Base-by-base conservation (phyloP, 2,797 vertebrate species). In the Rhinella marina region DNA sequence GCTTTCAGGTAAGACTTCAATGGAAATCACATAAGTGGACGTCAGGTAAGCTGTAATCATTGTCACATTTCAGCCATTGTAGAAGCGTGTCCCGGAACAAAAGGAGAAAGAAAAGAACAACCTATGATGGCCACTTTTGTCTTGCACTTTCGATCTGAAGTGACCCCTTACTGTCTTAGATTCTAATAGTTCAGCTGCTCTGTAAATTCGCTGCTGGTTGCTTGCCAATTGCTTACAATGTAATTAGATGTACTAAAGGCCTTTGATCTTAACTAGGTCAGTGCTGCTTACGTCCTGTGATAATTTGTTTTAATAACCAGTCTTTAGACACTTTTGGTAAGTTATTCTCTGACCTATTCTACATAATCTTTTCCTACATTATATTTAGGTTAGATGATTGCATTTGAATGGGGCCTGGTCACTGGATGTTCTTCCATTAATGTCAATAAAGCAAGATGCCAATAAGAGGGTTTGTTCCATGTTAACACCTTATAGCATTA, bases 191-290 rank as follows among this genome's bases (percentile, higher is more conserved):
- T 68, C 10, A 50, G 78, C 27, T 41, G 10, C 64, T 86, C 85
- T 59, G 52, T 32, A 86, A 17, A 81, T 57, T 81, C 68, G 23
- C 56, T 21, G 78, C 56, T 57, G 61, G 48, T 66, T 17, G 48
- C 66, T 68, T 78, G 50, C 76, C 78, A 57, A 54, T 70, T 48
- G 59, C 84, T 86, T 64, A 76, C 56, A 85, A 77, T 76, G 84
- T 25, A 75, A 85, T 85, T 76, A 76, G 32, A 84, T 70, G 76
- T 86, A 29, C 73, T 77, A 73, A n/a, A 72, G 17, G 48, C 50
- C 68, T 13, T 48, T 76, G 68, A 86, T 73, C 29, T 21, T 21
- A 83, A 82, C 72, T 68, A 48, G 72, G 81, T 66, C 81, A 83
- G 54, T 17, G 48, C 57, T 27, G 50, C 81, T 56, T 83, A 32